These are phyloP conservation scores for Drosophila sturtevanti DNA, from an alignment of 1,140 invertebrate genomes.

Conservation along the genomic window DNA sequence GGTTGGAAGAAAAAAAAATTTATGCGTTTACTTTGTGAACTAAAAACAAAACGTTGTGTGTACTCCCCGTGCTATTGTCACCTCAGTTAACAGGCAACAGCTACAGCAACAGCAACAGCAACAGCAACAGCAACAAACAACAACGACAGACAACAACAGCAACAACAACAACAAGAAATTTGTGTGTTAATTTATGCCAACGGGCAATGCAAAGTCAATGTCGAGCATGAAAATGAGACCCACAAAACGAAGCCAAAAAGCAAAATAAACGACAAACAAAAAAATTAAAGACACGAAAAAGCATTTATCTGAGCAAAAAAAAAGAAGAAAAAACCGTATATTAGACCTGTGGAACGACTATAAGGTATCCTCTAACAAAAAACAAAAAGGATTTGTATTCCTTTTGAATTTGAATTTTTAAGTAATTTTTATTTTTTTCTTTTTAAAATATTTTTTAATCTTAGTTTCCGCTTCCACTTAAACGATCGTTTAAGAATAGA, in stretches of 20 bases:
- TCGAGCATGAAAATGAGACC: constrained; percentile 17
- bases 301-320: constrained; percentile 11
- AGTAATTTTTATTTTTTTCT: no score
- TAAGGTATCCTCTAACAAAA: not conserved
- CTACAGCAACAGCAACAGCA: no score
- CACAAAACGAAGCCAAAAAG: constrained; percentile 5
- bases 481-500: no score
- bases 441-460: no score
- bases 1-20: constrained; percentile 14
- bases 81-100: no score
- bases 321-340: not conserved
- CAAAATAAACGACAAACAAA: constrained; percentile 14
- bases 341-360: not conserved
- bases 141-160: not conserved
- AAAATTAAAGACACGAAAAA: constrained; percentile 23
- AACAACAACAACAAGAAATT: constrained; percentile 6
- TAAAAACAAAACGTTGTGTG: constrained; percentile 6
- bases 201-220: constrained; percentile 19
- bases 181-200: constrained; percentile 16
- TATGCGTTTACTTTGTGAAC: constrained; percentile 19
- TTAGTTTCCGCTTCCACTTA: no score
- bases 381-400: no score
- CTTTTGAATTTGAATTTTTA: no score
- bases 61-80: constrained; percentile 3
- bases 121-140: not conserved